Evolutionary conservation across 37 sponge, comb jelly and placozoan genomes (phyloP).

Genomic region (Ephydatia muelleri): DNA sequence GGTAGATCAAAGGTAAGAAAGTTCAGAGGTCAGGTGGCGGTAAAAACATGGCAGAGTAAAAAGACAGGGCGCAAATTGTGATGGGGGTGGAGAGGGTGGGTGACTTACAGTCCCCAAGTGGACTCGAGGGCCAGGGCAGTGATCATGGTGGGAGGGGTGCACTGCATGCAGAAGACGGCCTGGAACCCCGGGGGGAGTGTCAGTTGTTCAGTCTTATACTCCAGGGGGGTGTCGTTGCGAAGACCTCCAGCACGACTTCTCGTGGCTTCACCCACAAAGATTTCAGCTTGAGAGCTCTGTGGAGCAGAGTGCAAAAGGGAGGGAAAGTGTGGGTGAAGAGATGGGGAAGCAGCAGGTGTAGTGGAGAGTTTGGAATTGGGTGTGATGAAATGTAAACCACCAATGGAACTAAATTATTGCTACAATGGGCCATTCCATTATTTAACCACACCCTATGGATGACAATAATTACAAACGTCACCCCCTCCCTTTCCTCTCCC

Average conservation of each 20-base stretch:
- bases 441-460: constrained; percentile 7
- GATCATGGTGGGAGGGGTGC: constrained; percentile 55
- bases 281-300: constrained; percentile 46
- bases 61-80: too few species aligned
- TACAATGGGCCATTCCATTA: too few species aligned
- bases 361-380: too few species aligned
- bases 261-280: constrained; percentile 35
- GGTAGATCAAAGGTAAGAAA: too few species aligned
- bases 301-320: not conserved
- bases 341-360: not conserved
- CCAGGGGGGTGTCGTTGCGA: constrained; percentile 17
- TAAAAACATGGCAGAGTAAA: too few species aligned
- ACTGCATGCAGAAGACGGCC: constrained; percentile 58
- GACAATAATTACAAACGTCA: too few species aligned
- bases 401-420: too few species aligned
- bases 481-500: too few species aligned
- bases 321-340: not conserved
- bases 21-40: too few species aligned
- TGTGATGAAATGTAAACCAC: too few species aligned
- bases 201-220: constrained; percentile 42
- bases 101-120: constrained; percentile 71
- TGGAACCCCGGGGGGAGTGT: constrained; percentile 67
- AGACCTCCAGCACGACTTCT: constrained; percentile 21
- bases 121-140: constrained; percentile 66
- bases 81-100: not conserved